Percentiles rank a stretch among this genome's conserved stretches.
Conservation (phyloP, 2,888 invertebrate genomes). For the Melitaea athalia region DNA sequence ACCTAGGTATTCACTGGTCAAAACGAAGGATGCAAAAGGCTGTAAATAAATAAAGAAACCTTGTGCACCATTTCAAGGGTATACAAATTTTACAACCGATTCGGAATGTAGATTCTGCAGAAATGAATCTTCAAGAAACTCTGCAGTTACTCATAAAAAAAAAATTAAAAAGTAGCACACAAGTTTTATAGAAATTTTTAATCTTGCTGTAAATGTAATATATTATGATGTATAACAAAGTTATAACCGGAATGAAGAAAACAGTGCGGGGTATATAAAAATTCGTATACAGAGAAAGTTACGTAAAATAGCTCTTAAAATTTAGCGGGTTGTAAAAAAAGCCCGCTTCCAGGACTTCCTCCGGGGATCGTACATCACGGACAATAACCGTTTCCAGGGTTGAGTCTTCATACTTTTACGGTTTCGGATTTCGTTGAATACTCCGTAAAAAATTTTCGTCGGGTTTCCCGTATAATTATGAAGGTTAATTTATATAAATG, state of each 20-base stretch:
- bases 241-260: background rate
- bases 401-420: slow-evolving; percentile 41
- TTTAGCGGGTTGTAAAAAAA: slow-evolving; percentile 57
- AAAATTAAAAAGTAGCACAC: no score
- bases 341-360: slow-evolving; percentile 56
- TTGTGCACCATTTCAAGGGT: no score
- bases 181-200: no score
- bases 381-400: slow-evolving; percentile 52
- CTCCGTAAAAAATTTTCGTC: slow-evolving; percentile 20
- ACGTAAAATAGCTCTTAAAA: slow-evolving; percentile 21
- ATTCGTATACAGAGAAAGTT: slow-evolving; percentile 1
- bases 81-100: no score
- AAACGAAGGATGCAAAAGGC: no score
- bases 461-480: slow-evolving; percentile 4
- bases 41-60: no score
- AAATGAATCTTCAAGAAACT: no score
- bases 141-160: no score
- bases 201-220: no score
- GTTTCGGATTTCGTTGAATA: slow-evolving; percentile 32
- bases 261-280: background rate
- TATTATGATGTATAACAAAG: no score
- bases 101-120: no score
- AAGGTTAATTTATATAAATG: background rate
- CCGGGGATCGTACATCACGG: slow-evolving; percentile 50
- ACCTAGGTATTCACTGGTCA: no score